A percentile compares a stretch with the other conserved stretches of the same genome.
Conservation (phyloP, 2,797 vertebrate genomes). For the Toxotes lorentzi region DNA sequence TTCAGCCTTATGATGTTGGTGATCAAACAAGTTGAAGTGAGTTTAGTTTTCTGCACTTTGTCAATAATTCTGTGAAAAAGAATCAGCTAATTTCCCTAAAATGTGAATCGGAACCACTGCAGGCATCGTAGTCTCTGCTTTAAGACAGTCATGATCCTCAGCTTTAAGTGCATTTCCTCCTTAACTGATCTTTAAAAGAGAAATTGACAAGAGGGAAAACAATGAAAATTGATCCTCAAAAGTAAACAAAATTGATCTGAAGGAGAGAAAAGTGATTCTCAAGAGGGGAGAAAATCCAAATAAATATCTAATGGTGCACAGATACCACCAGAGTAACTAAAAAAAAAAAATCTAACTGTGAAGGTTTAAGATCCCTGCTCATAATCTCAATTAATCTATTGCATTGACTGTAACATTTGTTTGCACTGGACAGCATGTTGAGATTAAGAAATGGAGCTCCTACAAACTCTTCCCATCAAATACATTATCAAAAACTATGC, state of each 20-base stretch:
- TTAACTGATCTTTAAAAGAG: constrained; percentile 1
- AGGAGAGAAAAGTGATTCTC: not conserved
- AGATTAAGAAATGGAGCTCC: too few species aligned
- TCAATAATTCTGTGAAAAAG: not conserved
- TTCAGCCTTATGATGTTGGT: not conserved
- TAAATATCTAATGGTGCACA: not conserved
- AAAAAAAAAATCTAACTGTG: not conserved
- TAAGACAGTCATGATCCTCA: not conserved
- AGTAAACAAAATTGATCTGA: not conserved
- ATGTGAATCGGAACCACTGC: not conserved
- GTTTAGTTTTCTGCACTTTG: not conserved
- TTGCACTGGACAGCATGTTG: not conserved
- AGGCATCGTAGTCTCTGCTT: not conserved
- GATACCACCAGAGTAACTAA: not conserved
- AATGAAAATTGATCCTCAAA: constrained; percentile 2
- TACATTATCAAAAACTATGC: too few species aligned
- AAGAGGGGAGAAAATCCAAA: not conserved
- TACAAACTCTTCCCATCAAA: too few species aligned
- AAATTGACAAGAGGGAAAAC: constrained; percentile 10
- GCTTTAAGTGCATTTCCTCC: not conserved
- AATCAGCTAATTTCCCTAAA: not conserved
- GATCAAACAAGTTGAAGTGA: not conserved
- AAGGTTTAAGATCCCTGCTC: not conserved
- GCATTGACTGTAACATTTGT: not conserved
- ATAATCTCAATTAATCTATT: not conserved